Evolutionary conservation across 2,113 vertebrate genomes (phyloP), one percentile per base, ranked within the genome.

Genomic region (Gobiocypris rarus): DNA sequence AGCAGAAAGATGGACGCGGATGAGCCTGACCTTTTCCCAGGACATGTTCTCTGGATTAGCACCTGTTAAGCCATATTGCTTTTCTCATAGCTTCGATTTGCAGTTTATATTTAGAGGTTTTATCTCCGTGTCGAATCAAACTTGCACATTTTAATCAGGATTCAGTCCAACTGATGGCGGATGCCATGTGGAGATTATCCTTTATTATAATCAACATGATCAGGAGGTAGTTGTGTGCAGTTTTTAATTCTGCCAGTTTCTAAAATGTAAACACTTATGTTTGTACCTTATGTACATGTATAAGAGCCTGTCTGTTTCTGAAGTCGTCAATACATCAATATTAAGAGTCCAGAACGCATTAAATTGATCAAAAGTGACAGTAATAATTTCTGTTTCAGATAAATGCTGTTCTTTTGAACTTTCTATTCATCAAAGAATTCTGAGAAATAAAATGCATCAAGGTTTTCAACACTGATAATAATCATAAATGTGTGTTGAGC

Each of bases 121-220:
- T 38, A 76, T 76, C 75, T 58, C 52, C 17, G 26, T 69, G 65
- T 69, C 34, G 9, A 69, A 69, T 67, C 28, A 76, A 75, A 83
- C 13, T 38, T 38, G 48, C 15, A 50, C 38, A 34, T 41, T 19
- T 74, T 19, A 41, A 75, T 81, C 31, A 63, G 4, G 75, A 58
- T 69, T 45, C 50, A 24, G 41, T 24, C 22, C 41, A 41, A 7
- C 11, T 45, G 69, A 14, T 24, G 41, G 11, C 22, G 69, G 41
- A 43, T 43, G 69, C 38, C 65, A 69, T 71, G 69, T 71, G 2
- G 69, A 71, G 38, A 45, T 71, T 41, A 71, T 71, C 9, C 31
- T 69, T 69, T 69, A 69, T 69, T 69, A 41, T 41, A 69, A 69
- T 69, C 65, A 22, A 22, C 65, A 41, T 41, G 65, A 69, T 34